Evolutionary conservation across 2,113 vertebrate species (phyloP), one percentile per base, ranked within the genome.

Genomic region (Ailurus styani): DNA sequence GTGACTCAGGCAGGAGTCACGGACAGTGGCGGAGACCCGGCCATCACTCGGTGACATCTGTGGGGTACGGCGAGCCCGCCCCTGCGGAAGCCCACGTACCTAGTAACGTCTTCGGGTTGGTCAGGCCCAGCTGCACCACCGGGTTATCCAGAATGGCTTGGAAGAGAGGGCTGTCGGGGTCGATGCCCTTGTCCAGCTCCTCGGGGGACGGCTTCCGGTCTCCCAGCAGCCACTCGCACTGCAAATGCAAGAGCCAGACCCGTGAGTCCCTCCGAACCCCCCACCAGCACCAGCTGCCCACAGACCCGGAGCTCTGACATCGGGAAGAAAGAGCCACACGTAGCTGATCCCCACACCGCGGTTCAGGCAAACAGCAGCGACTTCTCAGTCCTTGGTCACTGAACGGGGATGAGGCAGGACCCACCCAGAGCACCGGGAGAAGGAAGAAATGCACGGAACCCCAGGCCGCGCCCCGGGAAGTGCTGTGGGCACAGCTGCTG

Each of bases 101-200:
- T 95, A 99, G 98, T 70, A 99, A 98, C 66, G 99, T 99, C 98
- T 99, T 99, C 21, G 99, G 99, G 97, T 99, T 99, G 77, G 99
- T 99, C 40, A 99, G 98, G 77, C 99, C 99, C 97, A 99, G 98
- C 97, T 99, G 99, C 98, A 99, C 99, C 81, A 99, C 99, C 2
- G 99, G 99, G 98, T 99, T 99, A 98, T 99, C 99, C 98, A 99
- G 98, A 97, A 99, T 99, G 98, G 99, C 99, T 98, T 99, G 99
- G 95, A 99, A 99, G 85, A 99, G 99, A 34, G 99, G 99, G 97
- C 99, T 99, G 70, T 99, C 98, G 77, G 99, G 99, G 98, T 99
- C 99, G 20, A 99, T 99, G 93, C 99, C 99, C 98, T 99, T 99
- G 97, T 99, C 99, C 97, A 99, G 98, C 96, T 99, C 99, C 98